Percentiles rank a stretch among this genome's conserved stretches.
Conservation (phyloP, 1,140 invertebrate genomes). For the Nebria ingens region DNA sequence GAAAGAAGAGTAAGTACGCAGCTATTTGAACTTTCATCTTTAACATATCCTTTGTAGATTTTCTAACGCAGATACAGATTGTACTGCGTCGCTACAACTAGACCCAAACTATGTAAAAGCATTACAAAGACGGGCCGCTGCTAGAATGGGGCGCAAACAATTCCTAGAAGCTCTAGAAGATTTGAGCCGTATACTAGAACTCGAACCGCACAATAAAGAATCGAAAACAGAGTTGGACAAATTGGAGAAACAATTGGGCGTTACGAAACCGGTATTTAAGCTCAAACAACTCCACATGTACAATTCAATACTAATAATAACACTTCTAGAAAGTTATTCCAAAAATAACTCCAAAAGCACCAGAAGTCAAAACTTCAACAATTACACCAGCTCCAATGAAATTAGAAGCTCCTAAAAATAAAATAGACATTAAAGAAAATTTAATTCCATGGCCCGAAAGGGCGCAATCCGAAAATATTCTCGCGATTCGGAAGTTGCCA, state of each 20-base stretch:
- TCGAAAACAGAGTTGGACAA: constrained; percentile 45
- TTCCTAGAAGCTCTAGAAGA: constrained; percentile 54
- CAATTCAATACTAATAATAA: too few relatives aligned
- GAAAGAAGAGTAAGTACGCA: constrained; percentile 58
- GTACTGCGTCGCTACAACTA: constrained; percentile 55
- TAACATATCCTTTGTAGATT: constrained; percentile 46
- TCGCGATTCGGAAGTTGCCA: background rate
- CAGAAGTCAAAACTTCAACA: background rate
- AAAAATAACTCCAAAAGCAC: background rate
- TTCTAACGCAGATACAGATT: constrained; percentile 65
- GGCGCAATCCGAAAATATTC: background rate
- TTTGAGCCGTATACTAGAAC: constrained; percentile 48
- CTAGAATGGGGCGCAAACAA: constrained; percentile 50
- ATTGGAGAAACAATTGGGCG: constrained; percentile 43
- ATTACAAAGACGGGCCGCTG: constrained; percentile 60
- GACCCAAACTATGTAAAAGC: constrained; percentile 73
- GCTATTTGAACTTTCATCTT: too few relatives aligned
- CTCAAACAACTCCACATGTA: too few relatives aligned
- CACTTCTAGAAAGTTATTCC: background rate
- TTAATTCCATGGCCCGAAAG: background rate
- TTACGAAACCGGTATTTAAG: constrained; percentile 24
- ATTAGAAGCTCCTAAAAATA: background rate
- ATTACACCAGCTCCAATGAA: background rate
- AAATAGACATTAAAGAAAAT: background rate
- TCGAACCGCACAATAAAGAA: constrained; percentile 62